A percentile compares a stretch with the other conserved stretches of the same genome.
phyloP scores from a whole-genome alignment of 2,113 vertebrate species.

The Ahaetulla prasina region DNA sequence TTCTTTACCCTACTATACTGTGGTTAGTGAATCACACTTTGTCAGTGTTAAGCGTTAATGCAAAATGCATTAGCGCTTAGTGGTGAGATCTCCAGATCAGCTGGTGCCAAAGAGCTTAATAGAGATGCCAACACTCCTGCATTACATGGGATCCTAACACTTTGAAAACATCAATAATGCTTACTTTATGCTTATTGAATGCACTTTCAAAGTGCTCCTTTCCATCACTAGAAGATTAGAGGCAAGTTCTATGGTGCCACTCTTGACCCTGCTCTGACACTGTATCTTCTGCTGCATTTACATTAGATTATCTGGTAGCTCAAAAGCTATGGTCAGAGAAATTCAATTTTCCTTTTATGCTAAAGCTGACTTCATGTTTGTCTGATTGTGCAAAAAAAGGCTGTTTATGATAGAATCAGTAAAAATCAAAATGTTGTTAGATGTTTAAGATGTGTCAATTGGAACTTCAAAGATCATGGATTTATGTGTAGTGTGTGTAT shows the following conservation, averaged over 20 bases:
- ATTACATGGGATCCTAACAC: conserved; percentile 44
- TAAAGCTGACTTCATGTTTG: background rate
- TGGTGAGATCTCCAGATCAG: conserved; percentile 24
- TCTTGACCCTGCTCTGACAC: conserved; percentile 23
- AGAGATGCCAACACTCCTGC: conserved; percentile 6
- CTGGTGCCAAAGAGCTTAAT: conserved; percentile 38
- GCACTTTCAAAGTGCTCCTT: conserved; percentile 40
- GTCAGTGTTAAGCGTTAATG: conserved; percentile 40
- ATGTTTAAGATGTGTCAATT: conserved; percentile 1
- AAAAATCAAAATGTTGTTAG: background rate
- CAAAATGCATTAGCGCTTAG: conserved; percentile 63
- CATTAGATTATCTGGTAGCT: background rate
- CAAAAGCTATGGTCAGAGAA: background rate
- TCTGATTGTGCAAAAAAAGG: background rate
- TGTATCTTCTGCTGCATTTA: background rate
- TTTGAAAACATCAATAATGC: conserved; percentile 59
- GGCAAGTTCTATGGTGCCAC: conserved; percentile 26
- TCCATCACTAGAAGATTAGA: conserved; percentile 39
- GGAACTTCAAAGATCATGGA: background rate
- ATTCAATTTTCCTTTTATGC: background rate
- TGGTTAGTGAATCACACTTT: conserved; percentile 38
- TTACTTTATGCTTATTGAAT: conserved; percentile 50
- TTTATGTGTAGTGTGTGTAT: background rate
- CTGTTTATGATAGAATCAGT: background rate
- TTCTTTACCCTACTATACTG: conserved; percentile 22